Conservation (phyloP, 2,888 invertebrate species). For the Myopa testacea region DNA sequence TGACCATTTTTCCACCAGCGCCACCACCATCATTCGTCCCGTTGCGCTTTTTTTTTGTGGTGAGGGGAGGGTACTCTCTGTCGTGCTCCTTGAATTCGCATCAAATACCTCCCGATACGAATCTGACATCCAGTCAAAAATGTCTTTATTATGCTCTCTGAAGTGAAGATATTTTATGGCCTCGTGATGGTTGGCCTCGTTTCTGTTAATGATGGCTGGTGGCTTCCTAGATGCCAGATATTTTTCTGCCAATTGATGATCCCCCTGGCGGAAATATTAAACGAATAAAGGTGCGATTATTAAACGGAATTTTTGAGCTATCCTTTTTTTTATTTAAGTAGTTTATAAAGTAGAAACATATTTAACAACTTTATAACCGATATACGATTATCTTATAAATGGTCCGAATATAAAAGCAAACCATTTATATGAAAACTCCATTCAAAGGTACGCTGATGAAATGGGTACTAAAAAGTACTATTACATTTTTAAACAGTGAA, state of each 20-base stretch:
- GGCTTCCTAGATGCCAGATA: not conserved
- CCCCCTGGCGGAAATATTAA: not conserved
- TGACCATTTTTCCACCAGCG: not conserved
- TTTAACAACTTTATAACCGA: no score
- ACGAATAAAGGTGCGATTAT: not conserved
- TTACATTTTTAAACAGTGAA: no score
- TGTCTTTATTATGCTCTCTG: constrained; percentile 2
- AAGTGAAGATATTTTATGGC: not conserved
- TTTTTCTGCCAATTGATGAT: not conserved
- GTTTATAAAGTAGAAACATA: no score
- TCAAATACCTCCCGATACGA: not conserved
- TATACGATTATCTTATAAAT: no score
- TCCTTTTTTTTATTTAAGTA: no score
- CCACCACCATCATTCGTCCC: not conserved
- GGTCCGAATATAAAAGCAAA: no score
- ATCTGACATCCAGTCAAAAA: constrained; percentile 12
- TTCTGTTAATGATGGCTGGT: not conserved
- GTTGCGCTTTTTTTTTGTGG: not conserved
- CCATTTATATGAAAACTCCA: no score
- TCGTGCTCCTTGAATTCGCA: constrained; percentile 27
- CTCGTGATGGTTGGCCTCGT: not conserved
- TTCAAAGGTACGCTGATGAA: no score
- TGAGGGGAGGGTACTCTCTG: not conserved
- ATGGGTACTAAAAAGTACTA: no score
- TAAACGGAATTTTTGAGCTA: no score